phyloP scores from a whole-genome alignment of 1,140 invertebrate genomes.

The Ceratina japonica region DNA sequence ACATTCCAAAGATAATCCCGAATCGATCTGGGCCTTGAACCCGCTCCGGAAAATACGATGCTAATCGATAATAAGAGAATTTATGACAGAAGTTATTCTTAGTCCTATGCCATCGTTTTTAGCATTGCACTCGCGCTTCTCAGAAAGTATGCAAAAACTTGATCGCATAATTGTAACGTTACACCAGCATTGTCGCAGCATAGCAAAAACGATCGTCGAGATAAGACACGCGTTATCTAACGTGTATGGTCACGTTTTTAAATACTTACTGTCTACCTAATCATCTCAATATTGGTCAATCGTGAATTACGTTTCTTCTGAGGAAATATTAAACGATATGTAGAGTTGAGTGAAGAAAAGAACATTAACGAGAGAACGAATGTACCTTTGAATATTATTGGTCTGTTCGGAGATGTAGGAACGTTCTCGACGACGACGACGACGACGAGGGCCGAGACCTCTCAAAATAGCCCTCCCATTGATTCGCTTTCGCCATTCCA shows the following conservation, averaged over 20 bases:
- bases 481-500: conserved; percentile 51
- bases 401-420: conserved; percentile 22
- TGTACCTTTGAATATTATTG: conserved; percentile 5
- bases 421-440: conserved; percentile 45
- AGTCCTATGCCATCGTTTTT: neutral
- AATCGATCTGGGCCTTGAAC: no score
- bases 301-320: no score
- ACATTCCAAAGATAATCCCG: no score
- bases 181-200: neutral
- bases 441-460: conserved; percentile 15
- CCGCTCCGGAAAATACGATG: no score
- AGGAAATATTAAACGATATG: no score
- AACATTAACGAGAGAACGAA: neutral
- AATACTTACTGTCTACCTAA: no score
- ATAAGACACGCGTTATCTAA: neutral
- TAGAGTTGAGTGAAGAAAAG: no score
- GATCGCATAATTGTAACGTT: neutral
- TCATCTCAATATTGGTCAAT: no score
- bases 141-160: neutral
- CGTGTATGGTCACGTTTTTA: no score
- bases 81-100: neutral
- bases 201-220: neutral
- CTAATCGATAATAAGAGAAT: no score
- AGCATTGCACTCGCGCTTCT: neutral
- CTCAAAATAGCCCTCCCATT: conserved; percentile 54